Conservation (phyloP, 2,113 vertebrate species). For the Phrynosoma platyrhinos region DNA sequence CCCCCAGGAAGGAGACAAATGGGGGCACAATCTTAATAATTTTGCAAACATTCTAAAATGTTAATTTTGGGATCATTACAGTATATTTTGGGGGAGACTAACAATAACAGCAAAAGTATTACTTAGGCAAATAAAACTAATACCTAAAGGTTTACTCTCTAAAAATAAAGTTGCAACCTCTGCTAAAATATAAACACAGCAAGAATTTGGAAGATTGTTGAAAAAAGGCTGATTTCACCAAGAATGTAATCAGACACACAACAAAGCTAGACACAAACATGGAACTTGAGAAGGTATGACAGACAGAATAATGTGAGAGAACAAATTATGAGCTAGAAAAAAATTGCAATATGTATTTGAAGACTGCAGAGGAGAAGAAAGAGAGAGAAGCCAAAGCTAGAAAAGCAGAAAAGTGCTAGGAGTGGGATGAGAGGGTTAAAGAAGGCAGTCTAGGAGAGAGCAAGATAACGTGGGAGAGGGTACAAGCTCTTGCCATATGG, state of each 20-base stretch:
- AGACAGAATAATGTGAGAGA: background rate
- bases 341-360: background rate
- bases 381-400: slow-evolving; percentile 4
- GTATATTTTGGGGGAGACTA: too few species aligned
- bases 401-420: slow-evolving; percentile 13
- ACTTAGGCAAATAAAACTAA: background rate
- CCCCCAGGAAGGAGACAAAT: too few species aligned
- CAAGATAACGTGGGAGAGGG: background rate
- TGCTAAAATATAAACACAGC: background rate
- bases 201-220: background rate
- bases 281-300: background rate
- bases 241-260: background rate
- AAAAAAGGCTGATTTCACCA: background rate
- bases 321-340: background rate
- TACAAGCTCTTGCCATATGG: slow-evolving; percentile 15
- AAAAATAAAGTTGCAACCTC: background rate
- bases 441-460: background rate
- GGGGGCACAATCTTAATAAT: too few species aligned
- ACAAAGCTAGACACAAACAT: background rate
- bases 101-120: background rate
- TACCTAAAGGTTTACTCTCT: background rate
- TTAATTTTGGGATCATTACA: too few species aligned
- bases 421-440: background rate
- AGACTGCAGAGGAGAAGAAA: background rate
- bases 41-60: too few species aligned